Evolutionary conservation across 2,113 vertebrate species (phyloP).

Genomic region (Acinonyx jubatus): DNA sequence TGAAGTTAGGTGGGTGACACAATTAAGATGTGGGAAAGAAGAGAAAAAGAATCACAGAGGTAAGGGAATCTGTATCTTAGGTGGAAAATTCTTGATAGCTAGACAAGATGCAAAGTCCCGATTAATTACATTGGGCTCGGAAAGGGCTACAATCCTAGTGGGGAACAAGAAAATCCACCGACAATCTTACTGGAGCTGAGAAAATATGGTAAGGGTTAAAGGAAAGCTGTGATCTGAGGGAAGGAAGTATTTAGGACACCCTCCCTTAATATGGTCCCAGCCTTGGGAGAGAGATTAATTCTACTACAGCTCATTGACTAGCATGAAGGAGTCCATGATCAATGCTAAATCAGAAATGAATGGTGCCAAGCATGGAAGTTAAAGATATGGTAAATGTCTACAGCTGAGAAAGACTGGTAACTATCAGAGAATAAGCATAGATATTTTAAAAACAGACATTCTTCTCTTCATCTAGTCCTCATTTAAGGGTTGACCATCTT

Average conservation of each 20-base stretch:
- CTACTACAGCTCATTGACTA: neutral
- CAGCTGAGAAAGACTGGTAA: neutral
- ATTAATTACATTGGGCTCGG: neutral
- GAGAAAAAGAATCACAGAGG: neutral
- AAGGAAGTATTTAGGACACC: neutral
- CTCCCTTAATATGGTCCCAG: neutral
- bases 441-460: neutral
- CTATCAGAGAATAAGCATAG: neutral
- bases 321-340: neutral
- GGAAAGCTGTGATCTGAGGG: neutral
- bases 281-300: neutral
- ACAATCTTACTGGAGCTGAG: neutral
- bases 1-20: neutral
- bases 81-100: neutral
- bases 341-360: neutral
- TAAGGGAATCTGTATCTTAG: neutral
- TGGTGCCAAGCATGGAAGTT: neutral
- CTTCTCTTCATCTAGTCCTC: neutral
- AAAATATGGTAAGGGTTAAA: neutral
- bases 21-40: neutral
- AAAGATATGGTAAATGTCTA: neutral
- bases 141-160: neutral
- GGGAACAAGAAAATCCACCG: neutral
- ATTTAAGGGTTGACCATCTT: neutral
- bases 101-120: neutral